Evolutionary conservation across 2,797 vertebrate species (phyloP).

Genomic region (Hirundo rustica): DNA sequence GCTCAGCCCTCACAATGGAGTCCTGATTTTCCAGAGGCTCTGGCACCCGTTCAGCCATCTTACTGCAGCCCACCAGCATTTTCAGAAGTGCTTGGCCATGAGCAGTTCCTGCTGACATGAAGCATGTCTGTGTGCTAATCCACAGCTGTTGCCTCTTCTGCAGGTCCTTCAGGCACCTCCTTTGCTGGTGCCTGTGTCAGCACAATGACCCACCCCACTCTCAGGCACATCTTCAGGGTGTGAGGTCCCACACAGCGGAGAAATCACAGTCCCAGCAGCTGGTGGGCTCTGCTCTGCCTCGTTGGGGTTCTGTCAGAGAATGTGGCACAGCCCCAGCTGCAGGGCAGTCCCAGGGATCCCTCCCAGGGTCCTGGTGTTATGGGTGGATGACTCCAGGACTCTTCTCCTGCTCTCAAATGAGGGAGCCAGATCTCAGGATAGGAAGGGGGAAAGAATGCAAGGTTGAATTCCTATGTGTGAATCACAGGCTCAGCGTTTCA

Average conservation of each 20-base stretch:
- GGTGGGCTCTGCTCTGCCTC: background rate
- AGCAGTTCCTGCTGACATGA: conserved; percentile 32
- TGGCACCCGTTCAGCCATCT: conserved; percentile 31
- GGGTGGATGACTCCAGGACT: background rate
- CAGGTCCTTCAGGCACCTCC: background rate
- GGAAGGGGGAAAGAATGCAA: background rate
- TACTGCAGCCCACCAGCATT: background rate
- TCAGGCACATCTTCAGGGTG: background rate
- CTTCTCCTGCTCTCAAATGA: background rate
- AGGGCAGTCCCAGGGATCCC: background rate
- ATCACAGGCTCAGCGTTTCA: background rate
- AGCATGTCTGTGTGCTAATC: background rate
- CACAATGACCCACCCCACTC: background rate
- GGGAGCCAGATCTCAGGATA: fast-evolving
- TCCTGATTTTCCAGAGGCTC: conserved; percentile 37
- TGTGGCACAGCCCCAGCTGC: background rate
- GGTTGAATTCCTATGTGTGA: background rate
- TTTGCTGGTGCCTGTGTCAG: background rate
- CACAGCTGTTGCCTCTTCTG: conserved; percentile 48
- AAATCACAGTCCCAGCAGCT: background rate
- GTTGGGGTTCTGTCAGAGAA: background rate
- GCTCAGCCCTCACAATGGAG: conserved; percentile 37
- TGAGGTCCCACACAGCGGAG: fast-evolving
- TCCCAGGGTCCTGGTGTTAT: background rate
- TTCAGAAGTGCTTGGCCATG: conserved; percentile 26